Evolutionary conservation across 1,140 invertebrate species (phyloP).

Genomic region (Tachypleus tridentatus): DNA sequence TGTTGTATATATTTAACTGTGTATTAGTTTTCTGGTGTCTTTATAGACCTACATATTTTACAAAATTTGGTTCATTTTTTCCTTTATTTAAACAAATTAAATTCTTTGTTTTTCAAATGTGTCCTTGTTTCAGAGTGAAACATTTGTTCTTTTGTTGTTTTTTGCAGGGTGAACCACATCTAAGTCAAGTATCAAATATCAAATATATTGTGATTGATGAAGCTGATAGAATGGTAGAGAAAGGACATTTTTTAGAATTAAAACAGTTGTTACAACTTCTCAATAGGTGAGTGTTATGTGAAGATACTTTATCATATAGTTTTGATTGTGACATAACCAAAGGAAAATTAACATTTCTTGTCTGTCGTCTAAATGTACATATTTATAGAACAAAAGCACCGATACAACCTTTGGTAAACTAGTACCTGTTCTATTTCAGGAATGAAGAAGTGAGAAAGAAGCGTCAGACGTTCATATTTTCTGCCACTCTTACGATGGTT

Average conservation of each 20-base stretch:
- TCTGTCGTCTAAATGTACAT: too few species aligned
- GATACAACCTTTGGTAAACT: too few species aligned
- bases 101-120: too few species aligned
- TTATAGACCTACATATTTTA: too few species aligned
- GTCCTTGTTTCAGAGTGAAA: neutral
- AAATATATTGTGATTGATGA: conserved; percentile 91
- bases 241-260: conserved; percentile 90
- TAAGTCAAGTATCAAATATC: conserved; percentile 32
- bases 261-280: conserved; percentile 64
- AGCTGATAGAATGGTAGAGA: conserved; percentile 96
- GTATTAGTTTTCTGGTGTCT: too few species aligned
- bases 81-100: too few species aligned
- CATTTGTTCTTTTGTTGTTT: conserved; percentile 2
- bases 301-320: neutral
- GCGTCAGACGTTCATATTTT: conserved; percentile 93
- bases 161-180: conserved; percentile 30
- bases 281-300: conserved; percentile 46
- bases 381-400: too few species aligned
- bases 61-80: too few species aligned
- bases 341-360: neutral
- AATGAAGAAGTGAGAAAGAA: conserved; percentile 20
- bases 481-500: conserved; percentile 80
- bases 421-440: too few species aligned
- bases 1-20: too few species aligned
- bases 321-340: neutral